Base-by-base conservation (phyloP, 2,888 invertebrate species). In the Plagodis dolabraria region DNA sequence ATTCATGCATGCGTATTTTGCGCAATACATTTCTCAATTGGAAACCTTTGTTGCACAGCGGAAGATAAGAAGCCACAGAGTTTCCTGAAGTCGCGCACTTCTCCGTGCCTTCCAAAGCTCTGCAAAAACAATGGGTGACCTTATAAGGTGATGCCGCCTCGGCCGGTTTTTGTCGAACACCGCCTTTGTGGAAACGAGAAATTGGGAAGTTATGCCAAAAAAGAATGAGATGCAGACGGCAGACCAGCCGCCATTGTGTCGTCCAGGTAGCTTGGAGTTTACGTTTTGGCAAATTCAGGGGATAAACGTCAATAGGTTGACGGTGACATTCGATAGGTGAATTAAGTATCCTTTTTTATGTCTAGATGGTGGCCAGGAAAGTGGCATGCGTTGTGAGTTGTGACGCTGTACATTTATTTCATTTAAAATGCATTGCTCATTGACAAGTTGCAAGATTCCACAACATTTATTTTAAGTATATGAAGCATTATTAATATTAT, bases 111-210 rank as follows among this genome's bases (percentile, higher is more conserved):
- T 55, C 65, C 64, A 59, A 57, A 64, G 48, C 33, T 40, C 59
- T 63, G 76, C 74, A 86, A 84, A 87, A 86, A 88, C 87, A 87
- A 87, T 82, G 82, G 82, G 57, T 71, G 75, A 75, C 84, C 86
- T 79, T 85, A 82, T 83, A 86, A 76, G 86, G 86, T 71, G 74
- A 70, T 70, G 63, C 69, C 70, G 70, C 47, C 70, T 71, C 62
- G 69, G 71, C 76, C 75, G 75, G 80, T 83, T 83, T 81, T 82
- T 76, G 69, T 69, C 51, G 53, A 58, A 71, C 65, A 52, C 59
- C 57, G 66, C 65, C 66, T 76, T 71, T 75, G 68, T 69, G 65
- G 70, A 70, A 69, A 69, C 70, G 68, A 72, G 73, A 78, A 74
- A 79, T 80, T 77, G 73, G 78, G 69, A 67, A 74, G 78, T 67